Percentiles rank a stretch among this genome's conserved stretches.
These are phyloP conservation scores for Mellilla xanthometata DNA, from an alignment of 2,888 invertebrate genomes.

Conservation along the genomic window DNA sequence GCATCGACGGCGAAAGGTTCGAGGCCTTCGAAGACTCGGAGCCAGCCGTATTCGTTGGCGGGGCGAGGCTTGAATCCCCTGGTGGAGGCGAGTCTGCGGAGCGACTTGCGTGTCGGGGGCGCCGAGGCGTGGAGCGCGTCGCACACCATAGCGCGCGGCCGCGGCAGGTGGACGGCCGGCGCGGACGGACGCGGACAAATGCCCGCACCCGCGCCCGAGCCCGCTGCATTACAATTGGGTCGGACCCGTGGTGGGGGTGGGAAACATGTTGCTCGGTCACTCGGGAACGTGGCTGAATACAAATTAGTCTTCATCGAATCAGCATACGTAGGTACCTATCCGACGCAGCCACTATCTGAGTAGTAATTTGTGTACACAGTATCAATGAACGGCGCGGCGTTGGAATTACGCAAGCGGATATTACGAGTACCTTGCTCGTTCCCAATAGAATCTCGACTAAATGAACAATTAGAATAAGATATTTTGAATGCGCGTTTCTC, in stretches of 20 bases:
- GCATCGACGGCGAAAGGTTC: conserved; percentile 74
- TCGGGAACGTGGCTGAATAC: conserved; percentile 71
- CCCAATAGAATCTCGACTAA: neutral
- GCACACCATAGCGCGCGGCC: conserved; percentile 73
- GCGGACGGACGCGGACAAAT: conserved; percentile 54
- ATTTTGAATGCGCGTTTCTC: neutral
- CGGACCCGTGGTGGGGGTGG: conserved; percentile 76
- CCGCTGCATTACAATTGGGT: conserved; percentile 76
- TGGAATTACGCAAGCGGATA: conserved; percentile 6
- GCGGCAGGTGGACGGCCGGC: conserved; percentile 53
- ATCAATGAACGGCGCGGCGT: conserved; percentile 10
- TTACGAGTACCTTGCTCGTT: neutral
- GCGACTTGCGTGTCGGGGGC: conserved; percentile 72
- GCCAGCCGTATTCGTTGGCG: conserved; percentile 79
- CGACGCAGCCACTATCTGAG: neutral
- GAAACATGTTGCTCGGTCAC: conserved; percentile 75
- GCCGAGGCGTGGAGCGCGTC: conserved; percentile 76
- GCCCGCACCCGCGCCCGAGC: conserved; percentile 40
- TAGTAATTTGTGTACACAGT: conserved; percentile 13
- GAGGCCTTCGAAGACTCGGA: conserved; percentile 83
- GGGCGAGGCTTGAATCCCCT: conserved; percentile 68
- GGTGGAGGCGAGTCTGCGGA: conserved; percentile 76
- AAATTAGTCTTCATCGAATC: conserved; percentile 50
- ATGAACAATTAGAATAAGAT: neutral
- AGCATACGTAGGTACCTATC: conserved; percentile 31